Conservation (phyloP, 2,113 vertebrate genomes). For the Ifrita kowaldi region DNA sequence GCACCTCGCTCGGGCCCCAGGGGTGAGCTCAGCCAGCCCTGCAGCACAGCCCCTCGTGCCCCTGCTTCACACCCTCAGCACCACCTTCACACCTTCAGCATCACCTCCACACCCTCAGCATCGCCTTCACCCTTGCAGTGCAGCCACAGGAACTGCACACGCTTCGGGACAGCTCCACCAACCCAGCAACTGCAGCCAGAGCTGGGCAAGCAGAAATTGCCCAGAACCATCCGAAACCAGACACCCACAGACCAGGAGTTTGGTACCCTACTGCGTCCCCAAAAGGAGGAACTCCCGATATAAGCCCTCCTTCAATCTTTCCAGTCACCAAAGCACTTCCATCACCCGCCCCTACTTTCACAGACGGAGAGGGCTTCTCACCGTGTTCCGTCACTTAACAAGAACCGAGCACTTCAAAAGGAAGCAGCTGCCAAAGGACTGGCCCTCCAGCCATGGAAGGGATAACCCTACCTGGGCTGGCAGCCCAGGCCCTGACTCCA, state of each 20-base stretch:
- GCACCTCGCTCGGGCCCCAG: rapidly evolving
- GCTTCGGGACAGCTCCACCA: rapidly evolving
- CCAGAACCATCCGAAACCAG: not conserved
- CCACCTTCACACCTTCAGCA: not conserved
- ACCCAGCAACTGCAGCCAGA: not conserved
- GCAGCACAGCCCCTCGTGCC: rapidly evolving
- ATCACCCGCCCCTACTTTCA: not conserved
- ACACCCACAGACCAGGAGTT: not conserved
- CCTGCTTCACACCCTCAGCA: not conserved
- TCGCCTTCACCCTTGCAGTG: rapidly evolving
- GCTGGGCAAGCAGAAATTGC: rapidly evolving
- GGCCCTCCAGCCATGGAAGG: slow-evolving; percentile 21
- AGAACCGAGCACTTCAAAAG: not conserved
- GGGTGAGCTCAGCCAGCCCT: not conserved
- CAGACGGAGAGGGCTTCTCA: not conserved
- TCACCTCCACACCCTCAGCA: rapidly evolving
- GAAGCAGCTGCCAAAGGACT: not conserved
- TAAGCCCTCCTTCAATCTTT: not conserved
- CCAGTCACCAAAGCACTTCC: not conserved
- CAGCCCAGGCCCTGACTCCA: not conserved
- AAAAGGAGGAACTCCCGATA: not conserved
- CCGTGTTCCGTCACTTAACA: not conserved
- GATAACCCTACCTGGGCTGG: not conserved
- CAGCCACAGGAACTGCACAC: rapidly evolving
- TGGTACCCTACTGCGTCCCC: not conserved